Evolutionary conservation across 1,140 invertebrate species (phyloP).

Genomic region (Orussus abietinus): DNA sequence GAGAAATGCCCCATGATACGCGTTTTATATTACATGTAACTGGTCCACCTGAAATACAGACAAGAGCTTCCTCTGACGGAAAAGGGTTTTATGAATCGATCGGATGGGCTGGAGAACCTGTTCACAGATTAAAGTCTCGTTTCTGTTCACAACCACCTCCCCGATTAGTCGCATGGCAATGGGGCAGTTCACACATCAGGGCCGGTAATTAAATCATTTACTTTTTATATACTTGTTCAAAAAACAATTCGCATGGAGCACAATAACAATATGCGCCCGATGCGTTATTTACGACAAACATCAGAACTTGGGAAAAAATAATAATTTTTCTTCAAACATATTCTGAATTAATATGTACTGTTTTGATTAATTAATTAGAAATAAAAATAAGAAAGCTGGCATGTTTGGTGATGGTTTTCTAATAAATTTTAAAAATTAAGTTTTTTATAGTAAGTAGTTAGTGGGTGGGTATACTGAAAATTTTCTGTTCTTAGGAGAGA

Average conservation of each 20-base stretch:
- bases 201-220: slow-evolving; percentile 32
- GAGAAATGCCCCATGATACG: slow-evolving; percentile 40
- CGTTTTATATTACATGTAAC: slow-evolving; percentile 44
- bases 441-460: slow-evolving; percentile 2
- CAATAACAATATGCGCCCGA: background rate
- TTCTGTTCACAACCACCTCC: slow-evolving; percentile 50
- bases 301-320: too few relatives aligned
- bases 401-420: too few relatives aligned
- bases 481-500: slow-evolving; percentile 36
- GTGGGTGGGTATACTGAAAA: background rate
- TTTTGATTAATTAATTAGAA: too few relatives aligned
- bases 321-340: background rate
- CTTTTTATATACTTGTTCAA: background rate
- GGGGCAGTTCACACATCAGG: slow-evolving; percentile 48
- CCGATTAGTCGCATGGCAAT: slow-evolving; percentile 47
- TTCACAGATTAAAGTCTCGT: slow-evolving; percentile 39
- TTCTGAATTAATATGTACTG: too few relatives aligned
- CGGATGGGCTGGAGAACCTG: slow-evolving; percentile 44
- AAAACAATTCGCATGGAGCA: background rate
- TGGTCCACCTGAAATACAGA: slow-evolving; percentile 48
- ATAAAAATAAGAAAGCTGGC: too few relatives aligned
- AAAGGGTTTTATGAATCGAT: slow-evolving; percentile 40
- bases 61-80: slow-evolving; percentile 29
- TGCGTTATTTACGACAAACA: slow-evolving; percentile 1
- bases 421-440: background rate